A percentile compares a stretch with the other conserved stretches of the same genome.
phyloP scores from a whole-genome alignment of 53 echinoderm and acorn worm species.

The Holothuria scabra region DNA sequence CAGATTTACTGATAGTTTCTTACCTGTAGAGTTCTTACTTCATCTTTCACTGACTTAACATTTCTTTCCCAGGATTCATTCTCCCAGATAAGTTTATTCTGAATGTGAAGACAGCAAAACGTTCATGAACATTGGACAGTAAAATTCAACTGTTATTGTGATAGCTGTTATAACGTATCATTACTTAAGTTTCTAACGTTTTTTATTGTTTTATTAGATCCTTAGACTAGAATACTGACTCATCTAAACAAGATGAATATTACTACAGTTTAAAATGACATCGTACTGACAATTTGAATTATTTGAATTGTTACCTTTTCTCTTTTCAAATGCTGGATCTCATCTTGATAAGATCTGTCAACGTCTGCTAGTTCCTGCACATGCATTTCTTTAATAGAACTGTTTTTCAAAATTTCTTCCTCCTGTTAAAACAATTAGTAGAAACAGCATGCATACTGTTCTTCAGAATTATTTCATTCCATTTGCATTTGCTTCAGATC shows the following conservation, averaged over 20 bases:
- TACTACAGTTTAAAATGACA: background rate
- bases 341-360: conserved; percentile 65
- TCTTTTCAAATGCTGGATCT: conserved; percentile 66
- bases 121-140: background rate
- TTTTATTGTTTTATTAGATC: no score
- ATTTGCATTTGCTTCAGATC: no score
- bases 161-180: no score
- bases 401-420: conserved; percentile 60
- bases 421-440: conserved; percentile 43
- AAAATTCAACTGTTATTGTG: background rate
- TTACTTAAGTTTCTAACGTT: no score
- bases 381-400: conserved; percentile 62
- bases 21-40: conserved; percentile 82
- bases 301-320: conserved; percentile 68
- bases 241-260: no score
- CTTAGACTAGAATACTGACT: no score
- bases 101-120: background rate
- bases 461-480: background rate
- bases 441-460: background rate
- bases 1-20: background rate
- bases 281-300: background rate
- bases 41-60: conserved; percentile 75
- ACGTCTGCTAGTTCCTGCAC: conserved; percentile 58
- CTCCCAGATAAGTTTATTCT: conserved; percentile 62
- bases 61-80: conserved; percentile 71